Percentiles rank a stretch among this genome's conserved stretches.
phyloP scores from a whole-genome alignment of 2,113 vertebrate genomes.

The Camelus bactrianus region DNA sequence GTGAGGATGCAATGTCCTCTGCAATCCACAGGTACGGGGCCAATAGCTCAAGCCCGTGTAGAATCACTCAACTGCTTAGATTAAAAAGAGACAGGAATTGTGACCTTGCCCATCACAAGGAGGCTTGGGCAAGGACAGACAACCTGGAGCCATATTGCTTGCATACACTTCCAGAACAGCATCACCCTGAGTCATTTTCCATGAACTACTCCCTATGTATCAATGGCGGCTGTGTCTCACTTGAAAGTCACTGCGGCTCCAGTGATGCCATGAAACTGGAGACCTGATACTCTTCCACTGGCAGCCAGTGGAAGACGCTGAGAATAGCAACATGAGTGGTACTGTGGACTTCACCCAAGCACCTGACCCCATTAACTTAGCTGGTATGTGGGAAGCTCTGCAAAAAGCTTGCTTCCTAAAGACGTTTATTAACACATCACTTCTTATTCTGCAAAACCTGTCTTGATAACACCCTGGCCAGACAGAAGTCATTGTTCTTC shows the following conservation, averaged over 20 bases:
- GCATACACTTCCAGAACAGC: neutral
- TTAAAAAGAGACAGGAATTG: neutral
- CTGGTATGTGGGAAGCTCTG: neutral
- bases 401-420: neutral
- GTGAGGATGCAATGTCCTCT: neutral
- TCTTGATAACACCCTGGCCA: neutral
- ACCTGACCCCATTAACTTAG: slow-evolving; percentile 44
- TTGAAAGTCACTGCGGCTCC: slow-evolving; percentile 4
- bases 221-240: neutral
- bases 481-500: neutral
- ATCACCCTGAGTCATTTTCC: slow-evolving; percentile 46
- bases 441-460: neutral
- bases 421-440: neutral
- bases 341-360: slow-evolving; percentile 32
- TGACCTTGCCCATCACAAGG: neutral
- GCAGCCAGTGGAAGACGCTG: neutral
- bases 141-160: neutral
- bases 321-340: slow-evolving; percentile 58
- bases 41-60: neutral
- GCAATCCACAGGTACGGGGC: neutral
- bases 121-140: neutral
- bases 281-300: neutral
- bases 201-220: neutral
- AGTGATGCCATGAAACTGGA: slow-evolving; percentile 19
- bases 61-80: neutral